phyloP scores from a whole-genome alignment of 2,797 vertebrate species.

The Notoglanidium macrostoma region DNA sequence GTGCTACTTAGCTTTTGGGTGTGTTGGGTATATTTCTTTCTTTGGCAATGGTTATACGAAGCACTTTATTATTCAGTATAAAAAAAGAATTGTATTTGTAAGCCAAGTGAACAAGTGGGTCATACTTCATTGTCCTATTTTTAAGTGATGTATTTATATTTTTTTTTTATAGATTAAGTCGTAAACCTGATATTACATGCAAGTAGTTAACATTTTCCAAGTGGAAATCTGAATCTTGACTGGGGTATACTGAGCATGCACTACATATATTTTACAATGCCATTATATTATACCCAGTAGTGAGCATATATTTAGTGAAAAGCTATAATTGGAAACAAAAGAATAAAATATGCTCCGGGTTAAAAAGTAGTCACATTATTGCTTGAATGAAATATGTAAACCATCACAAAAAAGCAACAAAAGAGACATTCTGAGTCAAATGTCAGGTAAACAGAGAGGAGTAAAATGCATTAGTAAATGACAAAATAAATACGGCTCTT shows the following conservation, averaged over 20 bases:
- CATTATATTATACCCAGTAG: neutral
- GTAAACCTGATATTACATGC: neutral
- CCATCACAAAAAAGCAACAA: neutral
- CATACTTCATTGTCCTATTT: neutral
- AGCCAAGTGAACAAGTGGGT: neutral
- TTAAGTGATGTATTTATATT: neutral
- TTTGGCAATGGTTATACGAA: neutral
- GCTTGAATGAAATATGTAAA: neutral
- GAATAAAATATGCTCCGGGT: neutral
- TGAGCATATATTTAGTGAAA: neutral
- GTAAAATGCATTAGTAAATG: neutral
- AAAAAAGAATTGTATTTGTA: neutral
- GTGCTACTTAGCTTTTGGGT: neutral
- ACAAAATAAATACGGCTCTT: neutral
- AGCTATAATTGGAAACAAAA: neutral
- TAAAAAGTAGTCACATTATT: neutral
- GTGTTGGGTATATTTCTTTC: neutral
- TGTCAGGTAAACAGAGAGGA: neutral
- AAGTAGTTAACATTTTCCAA: neutral
- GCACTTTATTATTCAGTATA: neutral
- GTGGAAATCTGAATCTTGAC: neutral
- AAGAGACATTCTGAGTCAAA: neutral
- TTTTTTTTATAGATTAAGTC: neutral
- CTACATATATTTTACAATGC: neutral
- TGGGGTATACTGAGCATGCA: neutral